Base-by-base conservation (phyloP, 2,797 vertebrate genomes). In the Neoniphon sammara region DNA sequence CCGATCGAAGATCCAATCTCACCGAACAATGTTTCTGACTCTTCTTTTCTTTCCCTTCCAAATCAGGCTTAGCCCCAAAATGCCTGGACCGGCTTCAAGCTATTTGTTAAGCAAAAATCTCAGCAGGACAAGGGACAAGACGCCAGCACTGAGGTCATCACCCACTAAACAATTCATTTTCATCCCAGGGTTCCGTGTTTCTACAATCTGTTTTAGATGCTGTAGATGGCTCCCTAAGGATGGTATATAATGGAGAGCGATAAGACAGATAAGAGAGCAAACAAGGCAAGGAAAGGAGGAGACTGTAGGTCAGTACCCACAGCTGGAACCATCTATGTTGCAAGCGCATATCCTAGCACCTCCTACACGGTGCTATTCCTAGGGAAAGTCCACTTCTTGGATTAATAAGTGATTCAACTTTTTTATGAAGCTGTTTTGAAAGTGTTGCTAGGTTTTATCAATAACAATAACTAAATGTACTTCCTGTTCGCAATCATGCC, bases 131-230 rank as follows among this genome's bases (percentile, higher is more conserved):
- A 55, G 58, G 69, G 55, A 77, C 68, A 9, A 17, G 53, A 78
- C 77, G 80, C 85, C 77, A 86, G 73, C 55, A 18, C 64, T 81
- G 75, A 87, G 80, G 80, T 87, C 85, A 88, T 49, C 18, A 59
- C 8, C 2, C 39, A 58, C 57, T 70, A 70, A 67, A 75, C 50
- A 52, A 66, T 75, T 88, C 31, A 77, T 83, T 77, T 83, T 84
- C 65, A 56, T 58, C 50, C 67, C 14, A 1, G 46, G 25, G 49
- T n/a, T 53, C 27, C 9, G 42, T 86, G 64, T 90, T 89, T 89
- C 75, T 56, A 72, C 74, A 85, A 83, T 76, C 68, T 71, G 77
- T 58, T 75, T 80, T 61, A 44, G 81, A 85, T 80, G 61, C 57
- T 60, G 80, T 63, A 21, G 52, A 85, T 52, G 63, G 10, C 66